Percentiles rank a stretch among this genome's conserved stretches.
These are phyloP conservation scores for Habroteleia sp. DNA, from an alignment of 2,888 invertebrate species.

Conservation along the genomic window DNA sequence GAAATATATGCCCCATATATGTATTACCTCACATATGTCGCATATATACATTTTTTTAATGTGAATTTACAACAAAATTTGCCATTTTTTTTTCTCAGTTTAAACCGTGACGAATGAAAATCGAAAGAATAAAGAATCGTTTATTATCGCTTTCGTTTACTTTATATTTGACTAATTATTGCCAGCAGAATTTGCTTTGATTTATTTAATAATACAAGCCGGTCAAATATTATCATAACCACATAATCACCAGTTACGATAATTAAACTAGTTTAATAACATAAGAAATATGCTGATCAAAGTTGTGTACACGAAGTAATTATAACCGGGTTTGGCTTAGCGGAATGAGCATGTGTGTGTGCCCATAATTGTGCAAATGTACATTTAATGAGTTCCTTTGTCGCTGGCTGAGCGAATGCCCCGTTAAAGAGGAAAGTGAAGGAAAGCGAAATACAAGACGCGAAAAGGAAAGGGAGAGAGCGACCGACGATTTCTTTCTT, in stretches of 20 bases:
- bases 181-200: background rate
- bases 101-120: too few species aligned
- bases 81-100: too few species aligned
- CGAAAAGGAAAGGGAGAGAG: slow-evolving; percentile 41
- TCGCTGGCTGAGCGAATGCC: slow-evolving; percentile 20
- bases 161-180: too few species aligned
- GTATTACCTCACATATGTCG: too few species aligned
- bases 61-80: too few species aligned
- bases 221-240: slow-evolving; percentile 15
- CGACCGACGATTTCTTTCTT: slow-evolving; percentile 26
- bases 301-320: slow-evolving; percentile 10
- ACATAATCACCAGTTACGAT: slow-evolving; percentile 5
- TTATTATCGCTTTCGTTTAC: too few species aligned
- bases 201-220: slow-evolving; percentile 5
- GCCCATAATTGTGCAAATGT: slow-evolving; percentile 38
- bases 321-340: slow-evolving; percentile 24
- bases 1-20: too few species aligned
- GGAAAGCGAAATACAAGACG: slow-evolving; percentile 50
- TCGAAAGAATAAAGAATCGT: too few species aligned
- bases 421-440: slow-evolving; percentile 47
- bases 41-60: too few species aligned
- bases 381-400: slow-evolving; percentile 49
- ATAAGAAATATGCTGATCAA: slow-evolving; percentile 14
- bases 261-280: slow-evolving; percentile 19
- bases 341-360: slow-evolving; percentile 12